A percentile compares a stretch with the other conserved stretches of the same genome.
Evolutionary conservation across 2,113 vertebrate species (phyloP).

Genomic region (Cephalophus harveyi): DNA sequence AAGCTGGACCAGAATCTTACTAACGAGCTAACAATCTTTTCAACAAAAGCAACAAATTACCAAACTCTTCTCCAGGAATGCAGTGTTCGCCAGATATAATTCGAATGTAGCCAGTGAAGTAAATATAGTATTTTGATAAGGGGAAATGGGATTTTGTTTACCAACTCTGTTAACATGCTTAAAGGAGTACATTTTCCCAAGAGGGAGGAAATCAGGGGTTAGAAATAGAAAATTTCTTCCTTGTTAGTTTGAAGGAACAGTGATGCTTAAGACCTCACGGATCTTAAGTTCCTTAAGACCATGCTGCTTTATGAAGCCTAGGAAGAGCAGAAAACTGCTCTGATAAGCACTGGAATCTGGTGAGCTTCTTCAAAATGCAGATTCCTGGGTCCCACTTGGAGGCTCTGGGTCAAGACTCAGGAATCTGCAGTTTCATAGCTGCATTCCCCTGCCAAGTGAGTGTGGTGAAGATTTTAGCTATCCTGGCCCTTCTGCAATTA

Average conservation of each 20-base stretch:
- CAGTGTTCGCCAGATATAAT: not conserved
- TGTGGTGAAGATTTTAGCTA: not conserved
- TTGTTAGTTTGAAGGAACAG: not conserved
- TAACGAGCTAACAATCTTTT: not conserved
- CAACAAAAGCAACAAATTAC: not conserved
- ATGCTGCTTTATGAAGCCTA: not conserved
- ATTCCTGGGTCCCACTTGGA: not conserved
- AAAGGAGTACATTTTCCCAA: not conserved
- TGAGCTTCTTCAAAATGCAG: not conserved
- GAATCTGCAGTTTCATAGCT: not conserved
- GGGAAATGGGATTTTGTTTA: not conserved
- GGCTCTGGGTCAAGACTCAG: not conserved
- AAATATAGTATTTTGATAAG: not conserved
- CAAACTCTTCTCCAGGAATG: not conserved
- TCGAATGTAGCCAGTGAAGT: not conserved
- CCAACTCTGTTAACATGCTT: not conserved
- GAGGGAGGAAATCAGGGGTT: not conserved
- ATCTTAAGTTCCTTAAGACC: not conserved
- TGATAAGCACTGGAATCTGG: not conserved
- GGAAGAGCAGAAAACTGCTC: not conserved
- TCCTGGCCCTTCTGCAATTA: not conserved
- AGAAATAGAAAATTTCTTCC: not conserved
- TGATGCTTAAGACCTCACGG: not conserved
- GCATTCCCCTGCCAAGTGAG: not conserved
- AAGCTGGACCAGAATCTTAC: not conserved